phyloP scores from a whole-genome alignment of 2,113 vertebrate species.

The Leucosticte australis region DNA sequence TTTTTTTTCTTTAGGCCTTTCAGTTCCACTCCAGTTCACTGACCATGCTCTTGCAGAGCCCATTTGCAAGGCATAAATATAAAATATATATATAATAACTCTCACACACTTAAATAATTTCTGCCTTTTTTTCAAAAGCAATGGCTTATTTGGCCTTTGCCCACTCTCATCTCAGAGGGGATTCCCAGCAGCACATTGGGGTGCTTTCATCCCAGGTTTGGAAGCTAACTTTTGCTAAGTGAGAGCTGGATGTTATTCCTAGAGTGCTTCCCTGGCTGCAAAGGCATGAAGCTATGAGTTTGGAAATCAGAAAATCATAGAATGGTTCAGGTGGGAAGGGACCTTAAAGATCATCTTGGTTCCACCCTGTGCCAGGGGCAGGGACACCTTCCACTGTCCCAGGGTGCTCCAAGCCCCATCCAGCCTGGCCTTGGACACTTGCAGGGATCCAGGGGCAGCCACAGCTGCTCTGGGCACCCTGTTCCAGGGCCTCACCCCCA shows the following conservation, averaged over 20 bases:
- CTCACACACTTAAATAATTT: accelerated
- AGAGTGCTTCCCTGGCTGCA: background rate
- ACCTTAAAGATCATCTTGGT: background rate
- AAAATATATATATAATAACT: background rate
- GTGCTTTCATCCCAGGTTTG: background rate
- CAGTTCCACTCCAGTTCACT: background rate
- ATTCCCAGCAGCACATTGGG: background rate
- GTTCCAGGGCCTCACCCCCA: background rate
- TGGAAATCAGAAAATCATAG: background rate
- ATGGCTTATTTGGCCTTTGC: background rate
- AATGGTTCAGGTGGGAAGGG: background rate
- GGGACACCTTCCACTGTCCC: background rate
- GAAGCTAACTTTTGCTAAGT: background rate
- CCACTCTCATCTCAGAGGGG: background rate
- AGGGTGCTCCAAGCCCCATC: accelerated
- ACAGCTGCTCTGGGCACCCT: background rate
- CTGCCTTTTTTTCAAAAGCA: background rate
- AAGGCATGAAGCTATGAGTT: background rate
- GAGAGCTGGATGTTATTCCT: background rate
- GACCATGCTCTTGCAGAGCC: background rate
- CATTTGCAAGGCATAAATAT: background rate
- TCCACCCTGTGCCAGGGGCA: background rate
- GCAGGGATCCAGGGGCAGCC: background rate
- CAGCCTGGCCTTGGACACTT: accelerated
- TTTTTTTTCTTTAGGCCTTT: background rate